These are phyloP conservation scores for Rhinoraja longicauda DNA, from an alignment of 2,797 vertebrate species.

Conservation along the genomic window DNA sequence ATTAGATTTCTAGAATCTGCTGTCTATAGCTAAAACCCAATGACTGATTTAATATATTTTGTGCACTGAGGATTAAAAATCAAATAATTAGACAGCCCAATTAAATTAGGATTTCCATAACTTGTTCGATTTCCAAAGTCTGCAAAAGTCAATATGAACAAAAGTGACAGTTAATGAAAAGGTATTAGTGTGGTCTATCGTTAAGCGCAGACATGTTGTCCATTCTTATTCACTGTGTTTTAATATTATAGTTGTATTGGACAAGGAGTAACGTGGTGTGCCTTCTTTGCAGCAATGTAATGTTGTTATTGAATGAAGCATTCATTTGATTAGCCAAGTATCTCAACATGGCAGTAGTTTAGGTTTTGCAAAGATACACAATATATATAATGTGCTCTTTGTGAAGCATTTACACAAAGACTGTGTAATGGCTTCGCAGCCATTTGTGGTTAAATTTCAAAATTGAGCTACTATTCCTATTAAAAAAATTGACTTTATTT, in stretches of 20 bases:
- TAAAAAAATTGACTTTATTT: background rate
- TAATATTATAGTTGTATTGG: too few relatives aligned
- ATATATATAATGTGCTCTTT: too few relatives aligned
- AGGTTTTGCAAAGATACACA: too few relatives aligned
- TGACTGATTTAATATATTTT: slow-evolving; percentile 7
- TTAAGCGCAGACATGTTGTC: too few relatives aligned
- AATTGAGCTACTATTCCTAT: background rate
- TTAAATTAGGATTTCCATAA: slow-evolving; percentile 12
- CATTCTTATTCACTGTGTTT: too few relatives aligned
- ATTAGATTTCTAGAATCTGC: slow-evolving; percentile 13
- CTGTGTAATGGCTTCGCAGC: too few relatives aligned
- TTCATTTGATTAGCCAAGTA: too few relatives aligned
- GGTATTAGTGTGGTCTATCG: background rate
- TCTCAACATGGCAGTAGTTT: too few relatives aligned
- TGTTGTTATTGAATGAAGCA: too few relatives aligned
- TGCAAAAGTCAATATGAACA: background rate
- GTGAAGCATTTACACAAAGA: too few relatives aligned
- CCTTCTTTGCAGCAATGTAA: too few relatives aligned
- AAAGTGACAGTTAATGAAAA: slow-evolving; percentile 22
- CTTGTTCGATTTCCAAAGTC: background rate
- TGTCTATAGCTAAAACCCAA: background rate
- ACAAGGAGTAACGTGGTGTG: too few relatives aligned
- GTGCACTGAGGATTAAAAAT: background rate
- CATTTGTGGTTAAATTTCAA: background rate
- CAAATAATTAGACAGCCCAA: background rate